A percentile compares a stretch with the other conserved stretches of the same genome.
Conservation (phyloP, 2,113 vertebrate species). For the Columba livia region DNA sequence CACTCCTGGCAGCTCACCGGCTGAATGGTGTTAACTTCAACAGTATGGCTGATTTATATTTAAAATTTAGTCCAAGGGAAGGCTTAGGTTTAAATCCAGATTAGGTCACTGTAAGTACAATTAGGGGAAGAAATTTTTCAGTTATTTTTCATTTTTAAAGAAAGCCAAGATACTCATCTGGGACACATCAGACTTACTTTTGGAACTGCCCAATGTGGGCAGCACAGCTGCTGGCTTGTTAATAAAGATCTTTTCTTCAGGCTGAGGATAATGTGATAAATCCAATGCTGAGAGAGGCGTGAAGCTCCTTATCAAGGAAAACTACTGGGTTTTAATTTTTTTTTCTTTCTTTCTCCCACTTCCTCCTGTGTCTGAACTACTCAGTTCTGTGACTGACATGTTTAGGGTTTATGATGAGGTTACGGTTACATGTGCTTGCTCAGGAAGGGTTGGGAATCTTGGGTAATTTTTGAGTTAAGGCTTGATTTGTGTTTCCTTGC, state of each 20-base stretch:
- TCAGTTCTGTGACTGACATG: not conserved
- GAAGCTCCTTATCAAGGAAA: not conserved
- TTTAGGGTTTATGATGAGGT: not conserved
- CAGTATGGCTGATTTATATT: not conserved
- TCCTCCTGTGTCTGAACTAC: not conserved
- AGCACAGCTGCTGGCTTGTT: not conserved
- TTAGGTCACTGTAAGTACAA: not conserved
- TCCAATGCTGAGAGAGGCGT: not conserved
- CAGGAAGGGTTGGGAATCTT: not conserved
- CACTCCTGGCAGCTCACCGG: not conserved
- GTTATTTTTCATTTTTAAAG: not conserved
- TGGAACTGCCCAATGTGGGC: not conserved
- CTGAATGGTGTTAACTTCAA: not conserved
- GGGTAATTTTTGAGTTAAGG: not conserved
- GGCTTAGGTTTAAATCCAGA: not conserved
- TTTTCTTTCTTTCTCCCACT: too few species aligned
- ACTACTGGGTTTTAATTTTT: not conserved
- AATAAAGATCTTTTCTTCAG: not conserved
- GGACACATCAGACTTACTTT: not conserved
- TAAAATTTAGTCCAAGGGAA: not conserved
- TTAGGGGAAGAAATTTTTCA: not conserved
- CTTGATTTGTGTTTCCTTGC: not conserved
- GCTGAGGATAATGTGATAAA: not conserved
- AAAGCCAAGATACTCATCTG: not conserved
- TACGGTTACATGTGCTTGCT: not conserved